Evolutionary conservation across 2,797 vertebrate genomes (phyloP).

Genomic region (Propithecus deckenii): DNA sequence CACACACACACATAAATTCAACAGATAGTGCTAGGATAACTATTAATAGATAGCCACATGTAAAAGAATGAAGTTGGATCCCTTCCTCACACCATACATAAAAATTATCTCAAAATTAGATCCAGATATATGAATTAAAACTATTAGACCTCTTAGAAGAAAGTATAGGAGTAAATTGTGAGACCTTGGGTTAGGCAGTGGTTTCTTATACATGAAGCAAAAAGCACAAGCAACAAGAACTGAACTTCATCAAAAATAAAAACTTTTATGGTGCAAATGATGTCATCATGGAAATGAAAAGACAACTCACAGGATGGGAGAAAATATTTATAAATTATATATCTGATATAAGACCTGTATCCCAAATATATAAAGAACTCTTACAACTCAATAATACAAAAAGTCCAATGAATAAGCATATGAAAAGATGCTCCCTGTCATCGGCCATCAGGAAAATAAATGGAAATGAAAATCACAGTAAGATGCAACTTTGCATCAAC

Average conservation of each 20-base stretch:
- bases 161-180: neutral
- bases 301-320: neutral
- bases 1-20: neutral
- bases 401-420: neutral
- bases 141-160: neutral
- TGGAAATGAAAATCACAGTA: neutral
- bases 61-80: neutral
- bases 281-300: neutral
- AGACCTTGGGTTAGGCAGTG: neutral
- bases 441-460: neutral
- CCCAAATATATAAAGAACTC: neutral
- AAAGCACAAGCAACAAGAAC: neutral
- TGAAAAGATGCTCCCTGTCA: neutral
- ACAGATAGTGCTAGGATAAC: neutral
- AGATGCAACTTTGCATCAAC: neutral
- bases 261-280: neutral
- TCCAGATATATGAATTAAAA: neutral
- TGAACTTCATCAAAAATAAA: neutral
- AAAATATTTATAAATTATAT: neutral
- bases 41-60: neutral
- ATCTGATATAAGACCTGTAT: neutral
- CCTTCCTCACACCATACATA: neutral
- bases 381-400: neutral
- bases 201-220: neutral
- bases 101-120: conserved; percentile 21